phyloP scores from a whole-genome alignment of 2,888 invertebrate species.

The Erpobdella octoculata region DNA sequence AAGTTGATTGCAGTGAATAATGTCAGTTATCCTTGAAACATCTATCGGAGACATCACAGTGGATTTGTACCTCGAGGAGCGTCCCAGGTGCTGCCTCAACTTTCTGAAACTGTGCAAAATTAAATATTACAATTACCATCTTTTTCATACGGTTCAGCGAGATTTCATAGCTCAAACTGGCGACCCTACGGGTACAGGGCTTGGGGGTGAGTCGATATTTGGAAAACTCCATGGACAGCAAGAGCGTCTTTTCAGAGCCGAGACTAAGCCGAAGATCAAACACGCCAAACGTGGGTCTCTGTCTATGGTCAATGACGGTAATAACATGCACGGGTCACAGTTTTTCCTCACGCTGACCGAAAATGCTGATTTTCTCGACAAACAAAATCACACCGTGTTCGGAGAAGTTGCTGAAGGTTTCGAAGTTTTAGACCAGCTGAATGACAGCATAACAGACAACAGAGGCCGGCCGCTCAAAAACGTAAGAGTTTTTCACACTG shows the following conservation, averaged over 20 bases:
- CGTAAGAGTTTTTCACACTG: slow-evolving; percentile 83
- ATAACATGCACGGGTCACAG: slow-evolving; percentile 68
- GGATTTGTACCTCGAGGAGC: slow-evolving; percentile 77
- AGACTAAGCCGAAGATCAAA: slow-evolving; percentile 79
- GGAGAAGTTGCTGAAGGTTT: slow-evolving; percentile 81
- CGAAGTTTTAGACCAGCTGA: slow-evolving; percentile 69
- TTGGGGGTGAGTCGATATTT: slow-evolving; percentile 83
- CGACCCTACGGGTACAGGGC: slow-evolving; percentile 82
- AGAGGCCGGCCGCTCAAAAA: slow-evolving; percentile 84
- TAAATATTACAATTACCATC: slow-evolving; percentile 91
- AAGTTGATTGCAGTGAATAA: no score
- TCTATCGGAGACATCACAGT: slow-evolving; percentile 90
- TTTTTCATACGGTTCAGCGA: slow-evolving; percentile 84
- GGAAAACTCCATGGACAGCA: slow-evolving; percentile 74
- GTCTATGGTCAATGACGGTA: slow-evolving; percentile 87
- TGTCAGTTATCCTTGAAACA: slow-evolving; percentile 96
- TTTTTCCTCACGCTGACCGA: slow-evolving; percentile 87
- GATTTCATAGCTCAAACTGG: slow-evolving; percentile 96
- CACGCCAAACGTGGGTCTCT: slow-evolving; percentile 78
- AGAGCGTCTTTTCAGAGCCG: slow-evolving; percentile 81
- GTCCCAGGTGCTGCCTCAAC: slow-evolving; percentile 75
- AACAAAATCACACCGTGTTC: slow-evolving; percentile 83
- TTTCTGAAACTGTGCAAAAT: slow-evolving; percentile 93
- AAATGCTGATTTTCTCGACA: slow-evolving; percentile 82
- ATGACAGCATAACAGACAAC: slow-evolving; percentile 85